phyloP scores from a whole-genome alignment of 2,888 invertebrate genomes.

The Drosophila paranaensis region DNA sequence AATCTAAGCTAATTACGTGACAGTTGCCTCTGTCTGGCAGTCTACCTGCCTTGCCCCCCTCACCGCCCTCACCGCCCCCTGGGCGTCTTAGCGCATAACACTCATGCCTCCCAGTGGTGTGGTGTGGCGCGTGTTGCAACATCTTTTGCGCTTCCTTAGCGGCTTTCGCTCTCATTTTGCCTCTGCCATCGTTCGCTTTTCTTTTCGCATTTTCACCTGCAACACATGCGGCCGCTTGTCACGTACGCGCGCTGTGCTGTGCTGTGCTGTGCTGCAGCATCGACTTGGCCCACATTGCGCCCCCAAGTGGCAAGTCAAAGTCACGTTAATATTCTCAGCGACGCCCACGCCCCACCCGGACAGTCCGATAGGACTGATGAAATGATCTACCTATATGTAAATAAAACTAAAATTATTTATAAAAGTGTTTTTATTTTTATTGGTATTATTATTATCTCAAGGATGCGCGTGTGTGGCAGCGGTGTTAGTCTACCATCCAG shows the following conservation, averaged over 20 bases:
- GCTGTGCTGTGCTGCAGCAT: conserved; percentile 36
- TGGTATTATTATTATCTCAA: too few relatives aligned
- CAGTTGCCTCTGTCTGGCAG: conserved; percentile 18
- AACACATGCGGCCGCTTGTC: conserved; percentile 23
- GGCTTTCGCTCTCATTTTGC: conserved; percentile 54
- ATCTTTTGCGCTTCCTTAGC: conserved; percentile 48
- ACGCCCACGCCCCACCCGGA: too few relatives aligned
- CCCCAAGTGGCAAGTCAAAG: conserved; percentile 42
- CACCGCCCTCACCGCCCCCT: not conserved
- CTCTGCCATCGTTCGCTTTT: not conserved
- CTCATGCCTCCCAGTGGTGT: not conserved
- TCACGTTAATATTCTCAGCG: conserved; percentile 65
- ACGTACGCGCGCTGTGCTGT: conserved; percentile 45
- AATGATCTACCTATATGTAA: too few relatives aligned
- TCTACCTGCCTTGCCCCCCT: not conserved
- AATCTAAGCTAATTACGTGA: conserved; percentile 79
- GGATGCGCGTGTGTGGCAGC: too few relatives aligned
- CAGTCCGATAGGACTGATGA: too few relatives aligned
- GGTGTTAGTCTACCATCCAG: too few relatives aligned
- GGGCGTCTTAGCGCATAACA: not conserved
- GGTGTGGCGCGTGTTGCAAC: conserved; percentile 30
- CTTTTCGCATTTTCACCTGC: conserved; percentile 26
- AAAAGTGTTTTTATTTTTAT: too few relatives aligned
- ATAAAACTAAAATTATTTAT: too few relatives aligned
- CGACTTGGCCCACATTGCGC: conserved; percentile 32